Evolutionary conservation across 23 tunicate species (phyloP).

Genomic region (Halocynthia roretzi): DNA sequence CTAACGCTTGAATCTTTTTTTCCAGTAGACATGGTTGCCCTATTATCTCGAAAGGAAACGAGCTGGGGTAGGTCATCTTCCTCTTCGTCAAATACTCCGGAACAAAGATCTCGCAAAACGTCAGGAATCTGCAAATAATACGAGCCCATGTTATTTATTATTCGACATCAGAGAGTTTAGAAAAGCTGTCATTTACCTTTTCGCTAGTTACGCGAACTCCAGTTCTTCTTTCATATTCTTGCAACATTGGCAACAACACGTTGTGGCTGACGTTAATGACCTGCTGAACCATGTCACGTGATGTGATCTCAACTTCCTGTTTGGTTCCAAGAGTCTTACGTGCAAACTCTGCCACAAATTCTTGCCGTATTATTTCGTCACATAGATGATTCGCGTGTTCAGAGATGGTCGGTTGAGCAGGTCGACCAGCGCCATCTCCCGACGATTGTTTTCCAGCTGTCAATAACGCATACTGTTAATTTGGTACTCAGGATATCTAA

Average conservation of each 20-base stretch:
- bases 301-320: slow-evolving; percentile 1
- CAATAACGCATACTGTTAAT: neutral
- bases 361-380: slow-evolving; percentile 16
- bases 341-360: neutral
- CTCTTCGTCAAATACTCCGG: slow-evolving; percentile 44
- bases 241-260: slow-evolving; percentile 57
- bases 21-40: slow-evolving; percentile 31
- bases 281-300: slow-evolving; percentile 26
- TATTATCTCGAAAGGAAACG: slow-evolving; percentile 2
- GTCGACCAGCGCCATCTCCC: slow-evolving; percentile 20
- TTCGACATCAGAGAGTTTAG: neutral
- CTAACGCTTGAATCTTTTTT: slow-evolving; percentile 31
- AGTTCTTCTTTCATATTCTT: slow-evolving; percentile 38
- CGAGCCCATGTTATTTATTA: neutral
- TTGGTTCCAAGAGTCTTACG: neutral
- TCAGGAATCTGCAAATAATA: slow-evolving; percentile 16
- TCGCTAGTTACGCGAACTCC: slow-evolving; percentile 4
- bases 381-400: slow-evolving; percentile 23
- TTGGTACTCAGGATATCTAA: neutral
- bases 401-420: slow-evolving; percentile 16
- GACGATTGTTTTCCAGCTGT: slow-evolving; percentile 27
- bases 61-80: slow-evolving; percentile 31
- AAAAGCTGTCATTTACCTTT: slow-evolving; percentile 5
- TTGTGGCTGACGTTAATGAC: slow-evolving; percentile 43
- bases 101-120: slow-evolving; percentile 34